Conservation (phyloP, 2,888 invertebrate species). For the Ariolimax columbianus region DNA sequence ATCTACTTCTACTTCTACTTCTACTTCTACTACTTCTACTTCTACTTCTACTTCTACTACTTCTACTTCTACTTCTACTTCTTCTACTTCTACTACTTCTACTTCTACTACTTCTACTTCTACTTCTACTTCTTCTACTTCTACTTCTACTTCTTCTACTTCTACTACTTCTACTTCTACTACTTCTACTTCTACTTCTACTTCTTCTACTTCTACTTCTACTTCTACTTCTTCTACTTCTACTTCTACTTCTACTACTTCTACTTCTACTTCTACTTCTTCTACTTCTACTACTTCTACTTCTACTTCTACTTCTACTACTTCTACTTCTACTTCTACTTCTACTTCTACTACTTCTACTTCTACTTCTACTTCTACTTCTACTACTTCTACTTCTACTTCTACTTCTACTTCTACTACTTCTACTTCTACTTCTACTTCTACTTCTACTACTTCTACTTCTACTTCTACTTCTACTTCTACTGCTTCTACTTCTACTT, state of each 20-base stretch:
- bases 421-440: slow-evolving; percentile 8
- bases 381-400: slow-evolving; percentile 20
- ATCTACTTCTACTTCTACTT: background rate
- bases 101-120: background rate
- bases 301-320: background rate
- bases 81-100: slow-evolving; percentile 1
- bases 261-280: slow-evolving; percentile 1
- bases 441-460: slow-evolving; percentile 15
- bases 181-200: background rate
- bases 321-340: background rate
- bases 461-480: background rate
- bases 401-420: slow-evolving; percentile 17
- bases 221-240: background rate
- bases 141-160: background rate
- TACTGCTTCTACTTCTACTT: slow-evolving; percentile 4
- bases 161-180: background rate
- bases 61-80: slow-evolving; percentile 6
- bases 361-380: slow-evolving; percentile 27
- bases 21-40: background rate
- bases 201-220: background rate
- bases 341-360: background rate
- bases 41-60: background rate
- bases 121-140: background rate
- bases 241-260: background rate
- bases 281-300: background rate